A percentile compares a stretch with the other conserved stretches of the same genome.
Conservation (phyloP, 2,888 invertebrate genomes). For the Stomorhina lunata region DNA sequence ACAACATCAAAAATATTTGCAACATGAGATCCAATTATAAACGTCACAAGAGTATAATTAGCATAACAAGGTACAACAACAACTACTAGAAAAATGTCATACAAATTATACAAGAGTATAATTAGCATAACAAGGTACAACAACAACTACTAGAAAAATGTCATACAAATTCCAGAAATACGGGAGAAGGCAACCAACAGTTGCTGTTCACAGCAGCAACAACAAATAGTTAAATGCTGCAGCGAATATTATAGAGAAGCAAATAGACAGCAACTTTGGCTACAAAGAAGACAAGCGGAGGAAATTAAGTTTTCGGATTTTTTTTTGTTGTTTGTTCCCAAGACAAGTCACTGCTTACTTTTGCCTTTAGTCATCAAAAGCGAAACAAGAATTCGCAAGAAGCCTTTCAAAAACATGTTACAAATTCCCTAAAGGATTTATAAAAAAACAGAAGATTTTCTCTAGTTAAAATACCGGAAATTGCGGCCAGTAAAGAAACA, state of each 20-base stretch:
- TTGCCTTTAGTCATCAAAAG: conserved; percentile 43
- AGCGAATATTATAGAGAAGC: conserved; percentile 7
- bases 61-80: conserved; percentile 70
- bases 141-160: conserved; percentile 17
- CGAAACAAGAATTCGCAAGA: conserved; percentile 49
- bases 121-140: conserved; percentile 73
- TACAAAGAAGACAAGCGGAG: conserved; percentile 45
- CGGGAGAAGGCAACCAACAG: conserved; percentile 1
- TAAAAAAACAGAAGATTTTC: conserved; percentile 33
- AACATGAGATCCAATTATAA: conserved; percentile 78
- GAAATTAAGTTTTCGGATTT: conserved; percentile 52
- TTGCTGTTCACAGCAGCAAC: neutral
- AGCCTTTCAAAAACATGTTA: conserved; percentile 60
- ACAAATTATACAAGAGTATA: conserved; percentile 73
- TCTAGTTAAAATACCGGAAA: conserved; percentile 62
- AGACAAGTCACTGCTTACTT: conserved; percentile 46
- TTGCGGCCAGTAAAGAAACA: conserved; percentile 57
- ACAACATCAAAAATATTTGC: conserved; percentile 59
- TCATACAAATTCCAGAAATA: neutral
- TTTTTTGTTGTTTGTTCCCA: neutral
- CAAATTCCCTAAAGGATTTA: conserved; percentile 45
- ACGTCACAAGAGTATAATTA: conserved; percentile 75
- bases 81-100: conserved; percentile 12
- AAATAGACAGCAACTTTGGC: conserved; percentile 37
- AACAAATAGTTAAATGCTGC: neutral